Base-by-base conservation (phyloP, 2,797 vertebrate genomes). In the Enteromius mattozi region DNA sequence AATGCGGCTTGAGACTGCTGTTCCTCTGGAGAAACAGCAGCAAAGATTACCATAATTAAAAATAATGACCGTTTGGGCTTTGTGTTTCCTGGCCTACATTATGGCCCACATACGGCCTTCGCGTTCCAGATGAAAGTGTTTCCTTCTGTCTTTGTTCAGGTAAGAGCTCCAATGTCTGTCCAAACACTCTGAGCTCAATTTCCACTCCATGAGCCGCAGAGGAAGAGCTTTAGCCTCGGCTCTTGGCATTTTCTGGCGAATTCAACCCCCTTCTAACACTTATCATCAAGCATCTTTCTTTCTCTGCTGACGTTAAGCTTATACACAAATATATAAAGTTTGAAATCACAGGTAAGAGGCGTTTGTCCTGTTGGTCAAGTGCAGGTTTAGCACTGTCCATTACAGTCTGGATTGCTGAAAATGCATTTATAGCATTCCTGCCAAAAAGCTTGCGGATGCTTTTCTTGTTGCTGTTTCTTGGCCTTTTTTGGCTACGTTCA, bases 381-480 rank as follows among this genome's bases (percentile, higher is more conserved):
- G 45, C 81, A 80, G 76, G 59, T 90, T 87, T 88, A 90, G 84
- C 27, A 61, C 42, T 47, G 79, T 76, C 70, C 51, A 84, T 89
- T 89, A 91, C 87, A 33, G 84, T 91, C 89, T 86, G 79, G 83
- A 89, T 88, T 89, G 89, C 87, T 87, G 89, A 91, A 93, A 90
- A 91, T 89, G 92, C 83, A 85, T 85, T 81, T 54, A 63, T 81
- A 21, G 80, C 19, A 30, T 87, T 84, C 86, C 87, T 90, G 91
- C 91, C 91, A 85, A 89, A 51, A 30, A 49, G 79, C 65, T 85
- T 91, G 88, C 83, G 90, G 91, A 87, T 89, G 78, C 87, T 84
- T 75, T 88, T 68, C 24, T 87, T 78, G 35, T 24, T 33, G 19
- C 70, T 27, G 78, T 89, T 79, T 86, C 51, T 56, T 69, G 82